A percentile compares a stretch with the other conserved stretches of the same genome.
Conservation (phyloP, 2,888 invertebrate genomes). For the Notodonta dromedarius region DNA sequence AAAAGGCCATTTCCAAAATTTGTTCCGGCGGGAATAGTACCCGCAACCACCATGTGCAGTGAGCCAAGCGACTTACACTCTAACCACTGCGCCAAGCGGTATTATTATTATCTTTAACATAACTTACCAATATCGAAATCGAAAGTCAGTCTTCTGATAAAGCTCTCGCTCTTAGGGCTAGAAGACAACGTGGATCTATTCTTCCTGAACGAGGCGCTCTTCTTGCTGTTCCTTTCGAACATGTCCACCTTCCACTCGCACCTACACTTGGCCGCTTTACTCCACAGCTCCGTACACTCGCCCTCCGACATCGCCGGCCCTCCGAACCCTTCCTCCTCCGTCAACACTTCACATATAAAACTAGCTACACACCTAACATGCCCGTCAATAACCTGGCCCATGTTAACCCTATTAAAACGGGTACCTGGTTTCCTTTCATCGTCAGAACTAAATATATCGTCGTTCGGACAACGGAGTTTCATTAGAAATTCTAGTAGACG, state of each 20-base stretch:
- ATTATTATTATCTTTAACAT: too few relatives aligned
- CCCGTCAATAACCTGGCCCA: constrained; percentile 60
- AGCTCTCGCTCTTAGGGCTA: constrained; percentile 71
- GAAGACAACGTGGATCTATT: constrained; percentile 78
- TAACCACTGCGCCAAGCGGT: background rate
- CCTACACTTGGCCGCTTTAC: constrained; percentile 81
- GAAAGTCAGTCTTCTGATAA: constrained; percentile 73
- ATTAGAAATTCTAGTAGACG: constrained; percentile 65
- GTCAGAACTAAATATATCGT: constrained; percentile 85
- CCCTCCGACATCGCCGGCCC: constrained; percentile 83
- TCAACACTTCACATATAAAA: constrained; percentile 72
- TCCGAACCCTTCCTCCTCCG: constrained; percentile 60
- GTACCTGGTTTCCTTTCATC: constrained; percentile 75
- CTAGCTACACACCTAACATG: constrained; percentile 75
- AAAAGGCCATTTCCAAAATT: too few relatives aligned
- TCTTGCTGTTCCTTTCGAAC: constrained; percentile 78
- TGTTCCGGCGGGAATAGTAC: too few relatives aligned
- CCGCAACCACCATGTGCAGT: too few relatives aligned
- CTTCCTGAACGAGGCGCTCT: constrained; percentile 80
- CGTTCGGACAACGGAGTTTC: constrained; percentile 72
- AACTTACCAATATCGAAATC: constrained; percentile 76
- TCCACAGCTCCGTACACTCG: constrained; percentile 85
- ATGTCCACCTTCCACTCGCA: constrained; percentile 86
- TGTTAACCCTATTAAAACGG: constrained; percentile 61
- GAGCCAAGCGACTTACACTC: too few relatives aligned